phyloP scores from a whole-genome alignment of 92 coral and sea anemone genomes.

The Palythoa grandis region DNA sequence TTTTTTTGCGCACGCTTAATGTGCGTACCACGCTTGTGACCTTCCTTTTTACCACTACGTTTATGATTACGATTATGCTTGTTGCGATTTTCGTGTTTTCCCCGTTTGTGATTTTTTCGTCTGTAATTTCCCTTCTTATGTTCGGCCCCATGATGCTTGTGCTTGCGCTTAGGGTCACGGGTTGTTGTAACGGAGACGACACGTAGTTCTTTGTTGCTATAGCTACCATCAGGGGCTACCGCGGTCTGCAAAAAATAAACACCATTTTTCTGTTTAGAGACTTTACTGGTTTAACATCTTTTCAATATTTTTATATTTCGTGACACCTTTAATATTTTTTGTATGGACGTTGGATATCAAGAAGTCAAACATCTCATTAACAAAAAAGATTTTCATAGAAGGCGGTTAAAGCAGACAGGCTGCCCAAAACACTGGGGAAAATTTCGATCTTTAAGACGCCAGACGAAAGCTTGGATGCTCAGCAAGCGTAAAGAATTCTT shows the following conservation, averaged over 20 bases:
- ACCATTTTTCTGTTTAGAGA: not conserved
- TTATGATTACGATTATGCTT: not conserved
- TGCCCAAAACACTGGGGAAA: too few species aligned
- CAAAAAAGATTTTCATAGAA: too few species aligned
- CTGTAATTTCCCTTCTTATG: conserved; percentile 5
- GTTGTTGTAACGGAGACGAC: not conserved
- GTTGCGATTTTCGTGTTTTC: not conserved
- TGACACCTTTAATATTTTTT: too few species aligned
- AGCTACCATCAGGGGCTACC: not conserved
- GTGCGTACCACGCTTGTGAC: not conserved
- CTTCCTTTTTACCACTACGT: not conserved
- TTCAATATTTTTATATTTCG: too few species aligned
- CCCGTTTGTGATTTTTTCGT: not conserved
- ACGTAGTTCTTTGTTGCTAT: not conserved
- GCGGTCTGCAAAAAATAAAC: not conserved
- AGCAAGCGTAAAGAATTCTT: too few species aligned
- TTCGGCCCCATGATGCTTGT: not conserved
- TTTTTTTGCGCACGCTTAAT: not conserved
- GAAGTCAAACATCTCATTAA: too few species aligned
- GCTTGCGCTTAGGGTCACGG: not conserved
- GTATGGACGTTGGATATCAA: too few species aligned
- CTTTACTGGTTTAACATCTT: too few species aligned
- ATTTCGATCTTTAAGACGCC: too few species aligned
- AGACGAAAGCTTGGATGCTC: too few species aligned
- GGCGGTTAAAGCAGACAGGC: too few species aligned